phyloP scores from a whole-genome alignment of 2,797 vertebrate species.

The Schizopygopsis malacanthus region DNA sequence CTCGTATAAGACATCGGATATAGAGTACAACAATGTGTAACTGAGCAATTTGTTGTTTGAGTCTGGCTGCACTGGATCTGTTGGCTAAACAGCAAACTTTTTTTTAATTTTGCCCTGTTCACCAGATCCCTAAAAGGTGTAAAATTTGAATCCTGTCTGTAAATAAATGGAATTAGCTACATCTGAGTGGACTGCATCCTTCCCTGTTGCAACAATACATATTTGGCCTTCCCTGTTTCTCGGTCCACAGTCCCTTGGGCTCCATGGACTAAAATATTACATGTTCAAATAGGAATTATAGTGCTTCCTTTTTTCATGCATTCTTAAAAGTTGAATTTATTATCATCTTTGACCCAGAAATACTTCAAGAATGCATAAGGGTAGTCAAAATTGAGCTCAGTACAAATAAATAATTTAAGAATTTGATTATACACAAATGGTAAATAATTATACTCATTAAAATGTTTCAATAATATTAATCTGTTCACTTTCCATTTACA shows the following conservation, averaged over 20 bases:
- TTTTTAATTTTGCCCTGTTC: conserved; percentile 7
- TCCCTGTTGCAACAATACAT: neutral
- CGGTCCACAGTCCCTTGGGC: neutral
- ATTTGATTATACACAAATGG: neutral
- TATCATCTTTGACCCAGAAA: neutral
- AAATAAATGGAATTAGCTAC: conserved; percentile 25
- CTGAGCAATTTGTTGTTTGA: conserved; percentile 35
- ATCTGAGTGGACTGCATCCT: conserved; percentile 3
- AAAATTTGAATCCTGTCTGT: conserved; percentile 1
- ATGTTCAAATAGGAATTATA: neutral
- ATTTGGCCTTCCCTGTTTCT: neutral
- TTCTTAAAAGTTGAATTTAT: conserved; percentile 11
- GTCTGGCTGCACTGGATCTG: conserved; percentile 11
- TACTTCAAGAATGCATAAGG: neutral
- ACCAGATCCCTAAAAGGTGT: conserved; percentile 6
- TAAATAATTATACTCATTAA: neutral
- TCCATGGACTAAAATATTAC: neutral
- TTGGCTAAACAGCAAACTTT: conserved; percentile 2
- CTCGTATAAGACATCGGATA: conserved; percentile 25
- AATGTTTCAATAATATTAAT: neutral
- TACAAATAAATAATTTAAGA: neutral
- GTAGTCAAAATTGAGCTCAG: neutral
- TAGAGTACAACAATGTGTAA: conserved; percentile 24
- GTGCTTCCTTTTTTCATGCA: neutral
- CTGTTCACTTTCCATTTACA: neutral